Base-by-base conservation (phyloP, 2,113 vertebrate species). In the Alectura lathami region DNA sequence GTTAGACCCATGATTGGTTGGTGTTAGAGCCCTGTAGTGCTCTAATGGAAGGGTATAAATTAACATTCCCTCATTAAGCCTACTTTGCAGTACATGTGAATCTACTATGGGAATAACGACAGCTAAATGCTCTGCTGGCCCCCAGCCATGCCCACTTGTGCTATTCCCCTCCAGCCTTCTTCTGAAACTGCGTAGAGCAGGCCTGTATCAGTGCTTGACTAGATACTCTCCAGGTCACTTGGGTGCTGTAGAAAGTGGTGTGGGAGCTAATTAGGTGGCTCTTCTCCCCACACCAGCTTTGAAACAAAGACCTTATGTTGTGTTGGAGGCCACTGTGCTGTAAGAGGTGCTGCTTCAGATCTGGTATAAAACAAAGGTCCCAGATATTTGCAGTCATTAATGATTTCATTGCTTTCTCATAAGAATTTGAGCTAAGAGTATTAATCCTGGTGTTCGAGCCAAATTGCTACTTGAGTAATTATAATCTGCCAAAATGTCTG, bases 401-500 rank as follows among this genome's bases (percentile, higher is more conserved):
- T 63, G 51, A 36, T 86, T 83, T 83, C 79, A 78, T 64, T 86
- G 56, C 91, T 67, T 74, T 91, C 89, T 91, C n/a, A 3, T 83
- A 79, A 76, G 82, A 67, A 51, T 91, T 88, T 59, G 77, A 86
- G 78, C 69, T 93, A 80, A 89, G 38, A n/a, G 18, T 78, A 56
- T 83, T 91, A 79, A 91, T 82, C 74, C 66, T 79, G 43, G 42
- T 89, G 70, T 85, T 79, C 32, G 43, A 77, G 82, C 32, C 90
- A 90, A 96, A 91, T 86, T 96, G 79, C 89, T 90, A 60, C 72
- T 94, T 88, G 53, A 36, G 12, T 88, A 77, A 88, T 94, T 92
- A 77, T 59, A 70, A 74, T 63, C 72, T 74, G 34, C 59, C 70
- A 87, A 68, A 78, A 59, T 34, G 50, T 63, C 66, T 86, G 30